Evolutionary conservation across 2,888 invertebrate species (phyloP).

Genomic region (Drosophila pseudotakahashii): DNA sequence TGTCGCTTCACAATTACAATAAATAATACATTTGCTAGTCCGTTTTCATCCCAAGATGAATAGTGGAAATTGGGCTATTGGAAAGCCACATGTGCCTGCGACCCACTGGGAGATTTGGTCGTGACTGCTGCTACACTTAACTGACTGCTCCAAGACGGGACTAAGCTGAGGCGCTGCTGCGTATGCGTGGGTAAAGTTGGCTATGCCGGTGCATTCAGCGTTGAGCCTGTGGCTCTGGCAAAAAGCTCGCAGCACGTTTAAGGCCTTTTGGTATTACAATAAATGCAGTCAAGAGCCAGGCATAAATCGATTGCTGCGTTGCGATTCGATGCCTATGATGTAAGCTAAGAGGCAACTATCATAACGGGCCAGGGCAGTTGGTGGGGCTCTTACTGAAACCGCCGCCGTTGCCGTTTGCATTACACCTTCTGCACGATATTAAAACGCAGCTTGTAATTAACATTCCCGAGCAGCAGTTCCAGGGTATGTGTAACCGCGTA

Average conservation of each 20-base stretch:
- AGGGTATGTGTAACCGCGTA: slow-evolving; percentile 13
- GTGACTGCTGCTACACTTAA: slow-evolving; percentile 46
- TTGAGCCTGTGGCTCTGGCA: background rate
- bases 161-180: slow-evolving; percentile 22
- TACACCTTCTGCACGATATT: slow-evolving; percentile 51
- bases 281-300: slow-evolving; percentile 21
- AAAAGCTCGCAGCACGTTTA: slow-evolving; percentile 15
- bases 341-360: slow-evolving; percentile 25
- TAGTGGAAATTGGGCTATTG: slow-evolving; percentile 49
- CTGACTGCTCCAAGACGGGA: slow-evolving; percentile 7
- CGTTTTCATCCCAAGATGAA: slow-evolving; percentile 24
- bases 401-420: slow-evolving; percentile 5
- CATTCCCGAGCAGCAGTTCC: slow-evolving; percentile 32
- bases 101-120: slow-evolving; percentile 30
- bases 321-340: slow-evolving; percentile 28
- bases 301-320: slow-evolving; percentile 39
- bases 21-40: slow-evolving; percentile 38
- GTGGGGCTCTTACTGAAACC: background rate
- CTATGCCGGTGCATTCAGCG: slow-evolving; percentile 5
- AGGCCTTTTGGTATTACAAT: slow-evolving; percentile 17
- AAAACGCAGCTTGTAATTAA: slow-evolving; percentile 50
- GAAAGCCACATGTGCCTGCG: slow-evolving; percentile 15
- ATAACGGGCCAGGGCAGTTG: slow-evolving; percentile 8
- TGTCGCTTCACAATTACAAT: slow-evolving; percentile 32
- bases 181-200: slow-evolving; percentile 45